Base-by-base conservation (phyloP, 2,888 invertebrate species). In the Catocala sponsa region DNA sequence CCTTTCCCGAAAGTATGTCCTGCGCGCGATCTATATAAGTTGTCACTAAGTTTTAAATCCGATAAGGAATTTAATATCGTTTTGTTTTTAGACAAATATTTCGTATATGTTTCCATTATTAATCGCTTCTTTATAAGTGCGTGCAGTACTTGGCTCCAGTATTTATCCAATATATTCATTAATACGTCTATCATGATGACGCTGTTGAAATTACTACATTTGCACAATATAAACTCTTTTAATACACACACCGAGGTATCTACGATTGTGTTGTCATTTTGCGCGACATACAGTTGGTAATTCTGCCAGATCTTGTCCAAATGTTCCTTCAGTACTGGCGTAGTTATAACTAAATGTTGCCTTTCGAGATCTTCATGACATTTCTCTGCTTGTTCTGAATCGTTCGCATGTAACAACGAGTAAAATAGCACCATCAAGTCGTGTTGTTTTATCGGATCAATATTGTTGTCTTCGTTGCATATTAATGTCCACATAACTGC, bases 151-250 rank as follows among this genome's bases (percentile, higher is more conserved):
- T 72, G 67, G 41, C 70, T 67, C 52, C 76, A 73, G 54, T 85
- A 78, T 15, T 52, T 70, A 32, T 85, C 85, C 11, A 86, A 50
- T 11, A 86, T 75, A 41, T 83, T 80, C 0, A 71, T 25, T 2
- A 84, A 63, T 0, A 84, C 79, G 32, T 86, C 84, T 0, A 82
- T 68, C 79, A 84, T 84, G 2, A 70, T 70, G n/a, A 63, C 55
- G 0, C 61, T 59, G 49, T 68, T 77, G 55, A 81, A 85, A 5
- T 63, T 59, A 5, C 72, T 74, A 50, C 84, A 85, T 58, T 52
- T 54, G 75, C 33, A 6, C 0, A 54, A 5, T 49, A 71, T 5
- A 47, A 74, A 68, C 58, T 71, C 68, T 58, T 71, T 74, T 12
- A 74, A 48, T 0, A 46, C 60, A 38, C 75, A 47, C 44, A 71